A percentile compares a stretch with the other conserved stretches of the same genome.
These are phyloP conservation scores for Drosophila falleni DNA, from an alignment of 2,888 invertebrate species.

Conservation along the genomic window DNA sequence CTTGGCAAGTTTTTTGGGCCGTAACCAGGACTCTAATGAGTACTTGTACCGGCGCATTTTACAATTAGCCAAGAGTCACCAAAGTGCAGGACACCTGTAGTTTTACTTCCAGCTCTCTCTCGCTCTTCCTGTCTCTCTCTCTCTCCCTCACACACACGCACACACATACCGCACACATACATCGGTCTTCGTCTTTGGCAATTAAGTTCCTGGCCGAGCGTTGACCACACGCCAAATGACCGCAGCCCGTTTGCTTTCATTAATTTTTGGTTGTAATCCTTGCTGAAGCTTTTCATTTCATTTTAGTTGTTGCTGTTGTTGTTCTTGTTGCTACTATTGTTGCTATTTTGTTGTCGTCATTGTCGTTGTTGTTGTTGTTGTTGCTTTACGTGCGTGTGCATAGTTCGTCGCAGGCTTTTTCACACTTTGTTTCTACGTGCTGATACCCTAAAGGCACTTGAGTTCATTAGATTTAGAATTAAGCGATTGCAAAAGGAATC, in stretches of 20 bases:
- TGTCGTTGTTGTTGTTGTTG: slow-evolving; percentile 24
- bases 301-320: slow-evolving; percentile 65
- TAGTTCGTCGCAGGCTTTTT: slow-evolving; percentile 72
- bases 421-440: slow-evolving; percentile 66
- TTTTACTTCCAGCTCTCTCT: slow-evolving; percentile 8
- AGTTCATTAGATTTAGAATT: slow-evolving; percentile 1
- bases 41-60: slow-evolving; percentile 62
- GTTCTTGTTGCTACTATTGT: slow-evolving; percentile 39
- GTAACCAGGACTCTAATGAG: slow-evolving; percentile 74
- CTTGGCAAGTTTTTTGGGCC: slow-evolving; percentile 67
- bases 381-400: slow-evolving; percentile 67
- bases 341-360: slow-evolving; percentile 31
- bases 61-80: slow-evolving; percentile 75
- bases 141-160: slow-evolving; percentile 30
- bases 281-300: slow-evolving; percentile 78
- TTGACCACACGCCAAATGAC: slow-evolving; percentile 81
- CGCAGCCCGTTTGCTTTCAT: slow-evolving; percentile 83
- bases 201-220: slow-evolving; percentile 80
- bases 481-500: slow-evolving; percentile 14
- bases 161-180: not conserved
- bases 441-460: slow-evolving; percentile 34
- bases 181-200: slow-evolving; percentile 72
- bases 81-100: slow-evolving; percentile 67
- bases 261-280: slow-evolving; percentile 83
- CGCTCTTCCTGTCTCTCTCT: slow-evolving; percentile 20